Evolutionary conservation across 30 jellyfish, hydroid and myxozoan species (phyloP), one percentile per base, ranked within the genome.

Genomic region (Hydra vulgaris): DNA sequence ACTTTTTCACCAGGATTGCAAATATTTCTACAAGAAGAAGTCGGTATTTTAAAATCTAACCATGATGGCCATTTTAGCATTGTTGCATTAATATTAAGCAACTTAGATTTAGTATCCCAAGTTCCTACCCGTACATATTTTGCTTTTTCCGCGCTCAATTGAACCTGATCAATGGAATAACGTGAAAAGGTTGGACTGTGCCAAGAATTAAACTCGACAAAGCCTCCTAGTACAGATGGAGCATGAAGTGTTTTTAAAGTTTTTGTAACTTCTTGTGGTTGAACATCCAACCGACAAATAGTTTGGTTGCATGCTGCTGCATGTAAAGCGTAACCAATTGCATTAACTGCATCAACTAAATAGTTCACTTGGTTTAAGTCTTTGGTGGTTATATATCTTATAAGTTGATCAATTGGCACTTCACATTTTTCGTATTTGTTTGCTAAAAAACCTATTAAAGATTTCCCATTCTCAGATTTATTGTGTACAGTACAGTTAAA

Each of bases 1-100:
- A 90, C 95, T 56, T 85, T 80, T 61, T 90, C 86, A 17, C 97
- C 97, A 20, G 97, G 95, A 23, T 26, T n/a, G 68, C 97, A 90
- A 27, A 77, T 85, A 18, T 26, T 68, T 53, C 97, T 90, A 73
- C 97, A 90, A 71, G 81, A 72, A 52, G 97, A 90, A 7, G 26
- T 77, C 8, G 96, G 97, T 1, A 72, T 15, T 7, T 23, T 71
- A 16, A 72, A 26, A 25, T 69, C 27, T 23, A 68, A 5, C 76
- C 70, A 73, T 21, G 66, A 25, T 23, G 97, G 95, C 95, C 95
- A 85, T 7, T n/a, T 70, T 15, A 90, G 74, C 53, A 21, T 74
- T 0, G 19, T 72, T 7, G 67, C 23, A 53, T 82, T 74, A 26
- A 90, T 54, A n/a, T 74, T 74, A 8, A 79, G 75, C 20, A 69